These are phyloP conservation scores for Hemiscyllium ocellatum DNA, from an alignment of 2,113 vertebrate genomes.

Conservation along the genomic window DNA sequence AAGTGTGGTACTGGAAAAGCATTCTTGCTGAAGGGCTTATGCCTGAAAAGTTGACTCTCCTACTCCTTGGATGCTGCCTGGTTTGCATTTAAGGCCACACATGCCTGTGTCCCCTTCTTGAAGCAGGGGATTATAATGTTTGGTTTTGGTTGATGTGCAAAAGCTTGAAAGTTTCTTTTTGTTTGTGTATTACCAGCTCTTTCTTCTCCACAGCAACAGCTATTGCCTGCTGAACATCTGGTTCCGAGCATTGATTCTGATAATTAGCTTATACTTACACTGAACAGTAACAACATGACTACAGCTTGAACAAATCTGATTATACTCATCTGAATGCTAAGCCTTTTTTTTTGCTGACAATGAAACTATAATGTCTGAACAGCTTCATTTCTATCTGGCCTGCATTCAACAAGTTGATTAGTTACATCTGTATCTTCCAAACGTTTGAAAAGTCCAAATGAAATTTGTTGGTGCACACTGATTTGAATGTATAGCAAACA, in stretches of 20 bases:
- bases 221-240: background rate
- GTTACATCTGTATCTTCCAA: background rate
- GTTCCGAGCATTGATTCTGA: background rate
- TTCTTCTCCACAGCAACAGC: background rate
- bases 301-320: conserved; percentile 23
- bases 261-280: conserved; percentile 12
- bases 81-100: background rate
- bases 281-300: background rate
- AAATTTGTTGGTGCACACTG: background rate
- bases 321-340: conserved; percentile 4
- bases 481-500: background rate
- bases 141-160: background rate
- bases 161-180: background rate
- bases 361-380: background rate
- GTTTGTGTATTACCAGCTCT: background rate
- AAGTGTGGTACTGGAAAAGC: too few species aligned
- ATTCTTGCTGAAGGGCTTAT: too few species aligned
- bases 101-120: background rate
- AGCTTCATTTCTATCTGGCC: conserved; percentile 21
- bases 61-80: too few species aligned
- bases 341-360: background rate
- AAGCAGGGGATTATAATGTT: background rate
- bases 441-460: conserved; percentile 1
- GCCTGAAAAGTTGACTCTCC: too few species aligned
- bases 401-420: conserved; percentile 31